Percentiles rank a stretch among this genome's conserved stretches.
phyloP scores from a whole-genome alignment of 2,888 invertebrate genomes.

The Leucophenga montana region DNA sequence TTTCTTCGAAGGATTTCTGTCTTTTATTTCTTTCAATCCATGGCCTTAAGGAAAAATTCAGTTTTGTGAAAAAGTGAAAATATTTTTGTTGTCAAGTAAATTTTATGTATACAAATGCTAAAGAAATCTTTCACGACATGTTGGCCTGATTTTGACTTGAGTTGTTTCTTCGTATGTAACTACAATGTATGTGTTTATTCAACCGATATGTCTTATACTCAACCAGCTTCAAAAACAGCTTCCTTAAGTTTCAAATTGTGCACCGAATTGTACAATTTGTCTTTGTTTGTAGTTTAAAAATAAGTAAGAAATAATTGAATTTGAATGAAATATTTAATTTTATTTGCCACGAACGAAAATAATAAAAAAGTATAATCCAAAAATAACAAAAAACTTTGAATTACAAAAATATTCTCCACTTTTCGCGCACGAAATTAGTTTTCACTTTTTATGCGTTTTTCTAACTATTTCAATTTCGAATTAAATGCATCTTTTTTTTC shows the following conservation, averaged over 20 bases:
- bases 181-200: neutral
- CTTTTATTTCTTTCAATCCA: too few relatives aligned
- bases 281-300: neutral
- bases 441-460: neutral
- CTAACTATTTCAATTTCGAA: neutral
- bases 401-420: neutral
- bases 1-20: too few relatives aligned
- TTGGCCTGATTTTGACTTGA: slow-evolving; percentile 33
- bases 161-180: neutral
- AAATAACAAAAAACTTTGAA: neutral
- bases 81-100: too few relatives aligned
- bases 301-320: neutral
- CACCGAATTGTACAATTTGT: too few relatives aligned
- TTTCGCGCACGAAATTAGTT: neutral
- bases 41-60: slow-evolving; percentile 6
- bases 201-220: too few relatives aligned
- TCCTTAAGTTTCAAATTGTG: too few relatives aligned
- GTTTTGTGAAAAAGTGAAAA: slow-evolving; percentile 1
- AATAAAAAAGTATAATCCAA: neutral
- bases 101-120: too few relatives aligned
- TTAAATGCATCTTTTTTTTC: slow-evolving; percentile 24
- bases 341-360: neutral
- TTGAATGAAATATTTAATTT: neutral
- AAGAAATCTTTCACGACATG: slow-evolving; percentile 53
- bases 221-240: too few relatives aligned